Conservation (phyloP, 2,113 vertebrate species). For the Microtus montanus region DNA sequence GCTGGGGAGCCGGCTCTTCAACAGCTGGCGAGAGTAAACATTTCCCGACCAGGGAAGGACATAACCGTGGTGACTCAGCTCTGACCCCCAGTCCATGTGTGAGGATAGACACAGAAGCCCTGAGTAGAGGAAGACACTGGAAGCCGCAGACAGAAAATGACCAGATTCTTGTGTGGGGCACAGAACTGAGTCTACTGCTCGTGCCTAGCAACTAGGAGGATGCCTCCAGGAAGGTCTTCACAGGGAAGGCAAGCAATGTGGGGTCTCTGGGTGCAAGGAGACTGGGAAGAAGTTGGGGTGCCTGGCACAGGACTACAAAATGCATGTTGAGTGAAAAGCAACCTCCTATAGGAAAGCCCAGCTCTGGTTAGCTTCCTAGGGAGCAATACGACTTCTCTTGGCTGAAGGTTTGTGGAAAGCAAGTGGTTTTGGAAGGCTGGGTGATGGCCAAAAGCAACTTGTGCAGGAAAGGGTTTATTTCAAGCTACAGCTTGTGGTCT, state of each 20-base stretch:
- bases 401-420: not conserved
- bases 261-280: not conserved
- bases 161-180: not conserved
- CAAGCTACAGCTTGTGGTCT: not conserved
- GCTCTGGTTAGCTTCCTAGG: not conserved
- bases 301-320: not conserved
- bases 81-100: not conserved
- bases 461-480: not conserved
- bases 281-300: not conserved
- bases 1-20: not conserved
- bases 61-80: not conserved
- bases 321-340: not conserved
- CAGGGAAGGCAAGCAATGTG: not conserved
- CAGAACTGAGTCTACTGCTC: accelerated
- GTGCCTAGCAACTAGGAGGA: not conserved
- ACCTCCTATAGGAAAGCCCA: not conserved
- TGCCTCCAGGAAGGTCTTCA: not conserved
- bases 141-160: not conserved
- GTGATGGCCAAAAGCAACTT: not conserved
- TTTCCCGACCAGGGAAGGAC: not conserved
- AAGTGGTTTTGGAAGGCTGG: not conserved
- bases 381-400: not conserved
- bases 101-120: not conserved
- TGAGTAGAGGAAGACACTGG: not conserved
- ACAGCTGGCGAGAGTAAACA: not conserved